Evolutionary conservation across 2,888 invertebrate species (phyloP), one percentile per base, ranked within the genome.

Genomic region (Agrochola lota): DNA sequence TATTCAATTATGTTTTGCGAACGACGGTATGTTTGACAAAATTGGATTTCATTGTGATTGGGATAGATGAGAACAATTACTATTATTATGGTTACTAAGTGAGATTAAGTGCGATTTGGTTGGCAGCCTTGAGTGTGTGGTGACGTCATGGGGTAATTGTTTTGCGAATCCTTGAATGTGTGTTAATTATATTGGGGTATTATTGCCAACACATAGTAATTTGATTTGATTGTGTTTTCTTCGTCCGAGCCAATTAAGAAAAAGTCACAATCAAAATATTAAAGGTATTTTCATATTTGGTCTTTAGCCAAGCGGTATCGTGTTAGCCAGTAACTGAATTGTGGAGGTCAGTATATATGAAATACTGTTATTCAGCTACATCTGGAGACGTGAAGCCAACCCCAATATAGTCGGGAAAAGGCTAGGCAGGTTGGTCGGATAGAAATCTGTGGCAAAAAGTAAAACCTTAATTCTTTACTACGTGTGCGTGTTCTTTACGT

Each of bases 1-100:
- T 89, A 91, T 94, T 92, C 92, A 92, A 94, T 94, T 93, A 93
- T 89, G 79, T 89, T 87, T 83, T 80, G 68, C 88, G 89, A 91
- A 90, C 86, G 77, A 64, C 77, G 73, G 72, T 83, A 70, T 80
- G 82, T 81, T 84, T 87, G 88, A 86, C 83, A 80, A 87, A 90
- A 88, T 88, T 87, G 87, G 81, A 85, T 90, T 87, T 85, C 84
- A 88, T 88, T 91, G 84, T 86, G 81, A 89, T 87, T 84, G 81
- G 80, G 81, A 87, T 85, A 75, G 74, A 81, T 84, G 73, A 59
- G 71, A n/a, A 46, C 12, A 23, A 76, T 76, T 67, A 69, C 57
- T 71, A 78, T 89, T 83, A 85, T 84, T 85, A 72, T 76, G 73
- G 76, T 76, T 80, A 87, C 78, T 87, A 87, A 85, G 83, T 86